These are phyloP conservation scores for Noctilio leporinus DNA, from an alignment of 2,113 vertebrate genomes.

Conservation along the genomic window DNA sequence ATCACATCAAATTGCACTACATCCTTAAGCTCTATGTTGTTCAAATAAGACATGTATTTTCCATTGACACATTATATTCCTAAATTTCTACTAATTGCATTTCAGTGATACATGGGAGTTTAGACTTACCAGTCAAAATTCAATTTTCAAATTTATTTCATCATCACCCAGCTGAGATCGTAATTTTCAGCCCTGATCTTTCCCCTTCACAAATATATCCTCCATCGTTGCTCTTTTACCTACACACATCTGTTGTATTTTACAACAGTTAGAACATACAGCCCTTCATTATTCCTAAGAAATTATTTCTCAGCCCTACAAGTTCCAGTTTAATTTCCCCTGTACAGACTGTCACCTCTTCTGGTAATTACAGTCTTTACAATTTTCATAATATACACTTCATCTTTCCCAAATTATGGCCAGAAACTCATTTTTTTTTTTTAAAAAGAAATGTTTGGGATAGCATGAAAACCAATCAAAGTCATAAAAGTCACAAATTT, in stretches of 20 bases:
- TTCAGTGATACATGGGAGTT: background rate
- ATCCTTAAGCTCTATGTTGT: background rate
- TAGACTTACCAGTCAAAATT: constrained; percentile 19
- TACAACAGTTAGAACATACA: background rate
- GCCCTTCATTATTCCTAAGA: background rate
- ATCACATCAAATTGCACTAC: background rate
- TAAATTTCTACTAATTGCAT: constrained; percentile 1
- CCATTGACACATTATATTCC: background rate
- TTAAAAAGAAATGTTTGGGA: constrained; percentile 4
- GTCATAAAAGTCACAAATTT: constrained; percentile 18
- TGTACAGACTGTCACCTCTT: background rate
- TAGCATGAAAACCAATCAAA: constrained; percentile 32
- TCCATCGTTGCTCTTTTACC: background rate
- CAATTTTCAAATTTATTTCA: constrained; percentile 31
- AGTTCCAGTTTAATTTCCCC: constrained; percentile 14
- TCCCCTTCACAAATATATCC: background rate
- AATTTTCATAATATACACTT: background rate
- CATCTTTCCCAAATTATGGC: background rate
- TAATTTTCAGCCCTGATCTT: background rate
- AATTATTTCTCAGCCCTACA: constrained; percentile 3
- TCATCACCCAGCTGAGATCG: background rate
- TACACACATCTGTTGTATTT: background rate
- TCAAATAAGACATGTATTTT: background rate
- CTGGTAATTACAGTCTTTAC: background rate
- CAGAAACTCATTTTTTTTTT: background rate